phyloP scores from a whole-genome alignment of 2,888 invertebrate genomes.

The Drosophila maculinotata region DNA sequence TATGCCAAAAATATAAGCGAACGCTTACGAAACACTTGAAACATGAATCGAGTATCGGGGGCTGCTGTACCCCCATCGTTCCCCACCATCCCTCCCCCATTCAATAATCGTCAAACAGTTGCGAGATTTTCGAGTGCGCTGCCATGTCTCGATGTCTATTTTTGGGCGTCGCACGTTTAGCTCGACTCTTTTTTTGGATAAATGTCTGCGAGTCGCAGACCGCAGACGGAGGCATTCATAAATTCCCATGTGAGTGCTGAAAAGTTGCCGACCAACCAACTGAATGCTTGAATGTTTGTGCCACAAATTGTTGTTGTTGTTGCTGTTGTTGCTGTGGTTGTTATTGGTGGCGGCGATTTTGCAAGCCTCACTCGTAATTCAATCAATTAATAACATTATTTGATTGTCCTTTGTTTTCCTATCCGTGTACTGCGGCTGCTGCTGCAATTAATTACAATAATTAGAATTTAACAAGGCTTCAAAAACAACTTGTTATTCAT shows the following conservation, averaged over 20 bases:
- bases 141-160: constrained; percentile 74
- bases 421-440: constrained; percentile 35
- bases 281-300: constrained; percentile 43
- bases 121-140: constrained; percentile 60
- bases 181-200: constrained; percentile 75
- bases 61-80: not conserved
- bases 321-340: not conserved
- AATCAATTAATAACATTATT: constrained; percentile 79
- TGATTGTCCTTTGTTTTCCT: constrained; percentile 66
- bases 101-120: constrained; percentile 73
- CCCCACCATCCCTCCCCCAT: constrained; percentile 42
- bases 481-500: constrained; percentile 51
- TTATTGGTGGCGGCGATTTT: constrained; percentile 54
- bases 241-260: constrained; percentile 75
- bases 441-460: constrained; percentile 77
- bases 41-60: constrained; percentile 55
- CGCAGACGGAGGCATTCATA: constrained; percentile 67
- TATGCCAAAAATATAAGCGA: constrained; percentile 76
- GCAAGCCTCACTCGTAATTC: constrained; percentile 74
- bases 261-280: constrained; percentile 52
- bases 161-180: constrained; percentile 77
- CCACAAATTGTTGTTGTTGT: constrained; percentile 48
- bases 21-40: constrained; percentile 76
- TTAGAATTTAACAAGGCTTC: constrained; percentile 74
- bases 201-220: constrained; percentile 62